Base-by-base conservation (phyloP, 2,888 invertebrate genomes). In the Drosophila multiciliata region DNA sequence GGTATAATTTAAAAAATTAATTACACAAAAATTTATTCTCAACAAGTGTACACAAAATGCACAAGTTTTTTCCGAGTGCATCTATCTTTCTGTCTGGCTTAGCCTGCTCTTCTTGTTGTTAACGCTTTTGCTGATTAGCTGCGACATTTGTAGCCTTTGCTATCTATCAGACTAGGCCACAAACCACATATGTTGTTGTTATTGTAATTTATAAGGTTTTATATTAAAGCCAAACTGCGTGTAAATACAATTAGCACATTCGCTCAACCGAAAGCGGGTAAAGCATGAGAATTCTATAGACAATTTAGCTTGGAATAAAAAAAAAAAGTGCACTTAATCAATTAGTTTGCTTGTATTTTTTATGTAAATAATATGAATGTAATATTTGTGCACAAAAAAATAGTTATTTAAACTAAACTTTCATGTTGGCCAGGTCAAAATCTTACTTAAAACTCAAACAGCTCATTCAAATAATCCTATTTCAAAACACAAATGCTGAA, bases 161-260 rank as follows among this genome's bases (percentile, higher is more conserved):
- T 45, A 3, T 20, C 12, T 45, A 1, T 11, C 32, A 48, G 45
- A 29, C 5, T 12, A 15, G 12, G 32, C 35, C 48, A 53, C 58
- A 48, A 60, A 42, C 59, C 69, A 48, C 69, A 67, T 7, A 26
- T 23, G 15, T 26, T 40, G 58, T 57, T 77, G 59, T 66, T 77
- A 33, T 62, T 59, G 50, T 58, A 64, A 66, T 52, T 36, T 42
- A 61, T 59, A 36, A n/a, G 32, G 60, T 20, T 63, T 49, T 52
- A 55, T 42, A 29, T 50, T 61, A 54, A 58, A 53, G 55, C 36
- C 60, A 2, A 64, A 48, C 33, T 66, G 49, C 49, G 33, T 50
- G 38, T 49, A 33, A 49, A 68, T 49, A 55, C 69, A 33, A 69
- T 69, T 69, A 50, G 29, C 23, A 23, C 6, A 8, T 33, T 3